Conservation (phyloP, 2,888 invertebrate species). For the Ischnura elegans region DNA sequence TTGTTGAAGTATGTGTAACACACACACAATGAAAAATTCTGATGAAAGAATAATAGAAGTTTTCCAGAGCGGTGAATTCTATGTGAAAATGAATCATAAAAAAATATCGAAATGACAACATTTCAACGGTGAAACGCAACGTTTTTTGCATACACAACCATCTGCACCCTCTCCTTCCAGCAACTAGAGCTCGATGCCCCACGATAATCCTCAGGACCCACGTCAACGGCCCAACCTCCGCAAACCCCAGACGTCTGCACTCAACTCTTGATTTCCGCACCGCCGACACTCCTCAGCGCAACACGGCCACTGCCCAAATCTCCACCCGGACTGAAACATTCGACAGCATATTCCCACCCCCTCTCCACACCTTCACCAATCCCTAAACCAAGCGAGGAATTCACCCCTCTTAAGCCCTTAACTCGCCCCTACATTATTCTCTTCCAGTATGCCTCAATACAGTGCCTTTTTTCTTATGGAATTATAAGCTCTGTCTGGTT, state of each 20-base stretch:
- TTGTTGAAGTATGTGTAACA: no score
- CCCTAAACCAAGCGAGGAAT: background rate
- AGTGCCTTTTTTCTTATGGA: background rate
- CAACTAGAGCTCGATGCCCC: background rate
- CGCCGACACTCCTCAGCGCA: background rate
- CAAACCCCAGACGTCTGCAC: background rate
- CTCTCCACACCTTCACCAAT: background rate
- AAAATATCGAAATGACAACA: no score
- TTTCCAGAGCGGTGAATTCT: no score
- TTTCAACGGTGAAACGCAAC: no score
- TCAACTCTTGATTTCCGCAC: constrained; percentile 57
- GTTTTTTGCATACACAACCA: no score
- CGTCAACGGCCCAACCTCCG: background rate
- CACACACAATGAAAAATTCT: no score
- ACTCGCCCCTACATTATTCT: background rate
- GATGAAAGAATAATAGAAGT: no score
- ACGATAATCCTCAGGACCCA: background rate
- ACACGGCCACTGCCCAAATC: constrained; percentile 22
- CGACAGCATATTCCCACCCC: background rate
- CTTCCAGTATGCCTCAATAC: no score
- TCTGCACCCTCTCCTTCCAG: background rate
- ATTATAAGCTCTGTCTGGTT: no score
- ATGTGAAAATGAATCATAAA: no score
- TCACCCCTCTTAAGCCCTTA: background rate
- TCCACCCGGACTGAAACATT: constrained; percentile 1